Evolutionary conservation across 1,140 invertebrate genomes (phyloP).

Genomic region (Melipona quadrifasciata): DNA sequence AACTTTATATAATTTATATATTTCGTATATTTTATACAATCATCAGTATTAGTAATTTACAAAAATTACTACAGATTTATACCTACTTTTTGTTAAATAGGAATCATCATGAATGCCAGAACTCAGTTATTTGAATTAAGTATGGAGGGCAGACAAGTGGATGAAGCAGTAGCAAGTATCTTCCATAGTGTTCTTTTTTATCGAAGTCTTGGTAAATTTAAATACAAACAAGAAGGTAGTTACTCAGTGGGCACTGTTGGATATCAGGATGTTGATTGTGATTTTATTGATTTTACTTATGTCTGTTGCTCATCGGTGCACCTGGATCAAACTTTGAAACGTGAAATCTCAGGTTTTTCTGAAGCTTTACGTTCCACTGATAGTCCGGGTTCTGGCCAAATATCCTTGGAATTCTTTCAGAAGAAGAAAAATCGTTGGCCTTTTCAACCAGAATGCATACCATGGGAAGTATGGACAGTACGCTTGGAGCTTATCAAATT

Average conservation of each 20-base stretch:
- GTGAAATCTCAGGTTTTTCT: constrained; percentile 93
- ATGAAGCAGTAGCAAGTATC: constrained; percentile 96
- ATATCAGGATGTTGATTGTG: constrained; percentile 97
- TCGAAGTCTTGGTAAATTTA: constrained; percentile 96
- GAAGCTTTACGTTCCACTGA: constrained; percentile 90
- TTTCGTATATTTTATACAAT: not conserved
- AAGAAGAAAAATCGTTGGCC: constrained; percentile 94
- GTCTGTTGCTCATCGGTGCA: constrained; percentile 94
- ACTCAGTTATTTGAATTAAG: constrained; percentile 93
- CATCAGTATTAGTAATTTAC: not conserved
- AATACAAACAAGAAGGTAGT: constrained; percentile 95
- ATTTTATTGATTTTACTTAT: constrained; percentile 98
- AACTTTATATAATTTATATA: not conserved
- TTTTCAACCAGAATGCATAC: constrained; percentile 93
- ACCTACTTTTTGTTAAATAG: constrained; percentile 53
- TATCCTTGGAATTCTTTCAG: constrained; percentile 97
- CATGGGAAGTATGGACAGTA: constrained; percentile 99
- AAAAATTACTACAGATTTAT: not conserved
- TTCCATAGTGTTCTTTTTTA: constrained; percentile 98
- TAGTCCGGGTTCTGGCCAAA: constrained; percentile 89
- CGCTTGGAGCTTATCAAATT: constrained; percentile 93
- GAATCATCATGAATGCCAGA: constrained; percentile 90
- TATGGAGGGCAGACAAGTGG: constrained; percentile 96
- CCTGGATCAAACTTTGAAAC: constrained; percentile 88
- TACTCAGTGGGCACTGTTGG: constrained; percentile 97